Evolutionary conservation across 2,113 vertebrate species (phyloP).

Genomic region (Ageneiosus marmoratus): DNA sequence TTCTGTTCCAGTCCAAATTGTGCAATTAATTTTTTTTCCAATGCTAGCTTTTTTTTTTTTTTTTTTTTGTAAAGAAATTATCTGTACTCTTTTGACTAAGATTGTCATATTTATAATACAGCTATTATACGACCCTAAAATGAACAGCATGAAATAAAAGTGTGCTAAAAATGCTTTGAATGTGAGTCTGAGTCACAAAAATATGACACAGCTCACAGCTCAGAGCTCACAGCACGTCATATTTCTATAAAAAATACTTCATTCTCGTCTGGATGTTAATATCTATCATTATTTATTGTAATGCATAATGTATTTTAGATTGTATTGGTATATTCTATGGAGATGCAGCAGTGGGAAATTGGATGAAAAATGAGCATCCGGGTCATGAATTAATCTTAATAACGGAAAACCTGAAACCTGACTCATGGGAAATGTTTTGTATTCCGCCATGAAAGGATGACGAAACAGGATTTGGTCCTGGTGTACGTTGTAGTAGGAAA

Average conservation of each 20-base stretch:
- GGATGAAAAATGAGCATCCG: neutral
- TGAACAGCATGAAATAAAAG: no score
- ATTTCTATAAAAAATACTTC: no score
- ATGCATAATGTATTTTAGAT: neutral
- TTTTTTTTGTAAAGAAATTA: no score
- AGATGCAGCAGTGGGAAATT: neutral
- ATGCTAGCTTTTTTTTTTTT: neutral
- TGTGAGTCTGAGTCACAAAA: no score
- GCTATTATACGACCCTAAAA: no score
- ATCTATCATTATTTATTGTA: neutral
- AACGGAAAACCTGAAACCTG: neutral
- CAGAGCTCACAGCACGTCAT: no score
- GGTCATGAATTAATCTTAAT: neutral
- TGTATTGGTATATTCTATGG: neutral
- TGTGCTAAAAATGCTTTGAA: no score
- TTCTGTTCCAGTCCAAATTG: neutral
- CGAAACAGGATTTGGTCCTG: neutral
- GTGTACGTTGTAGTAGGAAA: neutral
- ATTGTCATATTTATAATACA: no score
- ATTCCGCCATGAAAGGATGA: neutral
- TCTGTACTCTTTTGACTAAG: no score
- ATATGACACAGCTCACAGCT: no score
- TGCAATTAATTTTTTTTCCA: neutral
- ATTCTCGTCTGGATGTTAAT: neutral
- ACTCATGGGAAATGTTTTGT: conserved; percentile 13